These are phyloP conservation scores for Melanchra persicariae DNA, from an alignment of 2,888 invertebrate species.

Conservation along the genomic window DNA sequence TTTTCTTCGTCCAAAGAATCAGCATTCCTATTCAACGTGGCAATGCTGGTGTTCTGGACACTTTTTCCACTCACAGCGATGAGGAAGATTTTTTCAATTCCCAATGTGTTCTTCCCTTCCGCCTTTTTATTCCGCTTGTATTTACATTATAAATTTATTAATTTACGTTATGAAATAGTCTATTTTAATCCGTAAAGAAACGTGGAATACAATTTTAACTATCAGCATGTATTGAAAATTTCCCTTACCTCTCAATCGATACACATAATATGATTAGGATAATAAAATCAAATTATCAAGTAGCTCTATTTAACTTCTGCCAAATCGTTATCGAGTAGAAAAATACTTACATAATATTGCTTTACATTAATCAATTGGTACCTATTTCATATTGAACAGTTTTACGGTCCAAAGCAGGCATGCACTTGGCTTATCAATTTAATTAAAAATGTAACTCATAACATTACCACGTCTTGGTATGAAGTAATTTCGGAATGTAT, in stretches of 20 bases:
- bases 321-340: slow-evolving; percentile 3
- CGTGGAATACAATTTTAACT: not conserved
- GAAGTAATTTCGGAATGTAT: slow-evolving; percentile 74
- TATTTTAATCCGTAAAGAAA: not conserved
- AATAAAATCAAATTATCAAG: not conserved
- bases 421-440: slow-evolving; percentile 69
- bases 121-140: too few species aligned
- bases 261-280: not conserved
- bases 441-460: slow-evolving; percentile 69
- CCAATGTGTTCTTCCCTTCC: too few species aligned
- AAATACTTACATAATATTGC: slow-evolving; percentile 2
- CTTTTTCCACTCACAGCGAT: too few species aligned
- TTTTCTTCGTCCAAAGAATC: too few species aligned
- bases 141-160: too few species aligned
- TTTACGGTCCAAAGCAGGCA: slow-evolving; percentile 40
- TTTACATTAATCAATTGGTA: slow-evolving; percentile 22
- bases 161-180: too few species aligned
- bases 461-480: slow-evolving; percentile 65
- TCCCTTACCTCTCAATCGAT: not conserved
- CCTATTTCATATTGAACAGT: slow-evolving; percentile 24
- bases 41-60: too few species aligned
- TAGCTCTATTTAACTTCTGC: not conserved
- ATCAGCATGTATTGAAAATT: not conserved
- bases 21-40: too few species aligned
- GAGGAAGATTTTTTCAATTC: too few species aligned